Evolutionary conservation across 2,888 invertebrate genomes (phyloP).

Genomic region (Drosophila antonietae): DNA sequence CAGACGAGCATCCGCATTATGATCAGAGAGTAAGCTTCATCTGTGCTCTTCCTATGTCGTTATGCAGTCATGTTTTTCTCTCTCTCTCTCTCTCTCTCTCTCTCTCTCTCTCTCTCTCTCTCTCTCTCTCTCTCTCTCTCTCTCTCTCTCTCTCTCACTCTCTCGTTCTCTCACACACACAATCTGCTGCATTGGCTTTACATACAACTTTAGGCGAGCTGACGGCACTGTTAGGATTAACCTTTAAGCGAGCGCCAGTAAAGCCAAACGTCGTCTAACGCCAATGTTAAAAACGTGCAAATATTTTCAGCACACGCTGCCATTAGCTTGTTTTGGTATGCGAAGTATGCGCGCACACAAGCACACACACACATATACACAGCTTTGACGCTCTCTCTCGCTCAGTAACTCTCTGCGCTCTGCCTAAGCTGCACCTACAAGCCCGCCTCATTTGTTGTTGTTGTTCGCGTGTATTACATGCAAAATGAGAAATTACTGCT

Average conservation of each 20-base stretch:
- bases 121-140: neutral
- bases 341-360: conserved; percentile 45
- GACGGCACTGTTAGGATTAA: conserved; percentile 41
- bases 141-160: neutral
- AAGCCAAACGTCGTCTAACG: conserved; percentile 34
- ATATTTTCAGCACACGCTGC: conserved; percentile 64
- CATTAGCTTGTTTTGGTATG: conserved; percentile 61
- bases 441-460: conserved; percentile 22
- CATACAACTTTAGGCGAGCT: conserved; percentile 13
- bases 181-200: conserved; percentile 1
- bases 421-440: conserved; percentile 39
- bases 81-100: neutral
- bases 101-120: neutral
- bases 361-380: conserved; percentile 8
- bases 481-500: conserved; percentile 57
- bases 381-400: conserved; percentile 21
- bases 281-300: conserved; percentile 70
- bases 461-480: conserved; percentile 51
- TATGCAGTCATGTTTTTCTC: neutral
- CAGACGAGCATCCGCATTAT: neutral
- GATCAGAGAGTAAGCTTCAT: conserved; percentile 3
- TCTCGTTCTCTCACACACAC: neutral
- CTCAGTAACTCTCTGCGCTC: conserved; percentile 11
- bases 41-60: conserved; percentile 6
- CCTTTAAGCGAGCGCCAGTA: conserved; percentile 45